A percentile compares a stretch with the other conserved stretches of the same genome.
Evolutionary conservation across 2,113 vertebrate species (phyloP).

Genomic region (Leptosomus discolor): DNA sequence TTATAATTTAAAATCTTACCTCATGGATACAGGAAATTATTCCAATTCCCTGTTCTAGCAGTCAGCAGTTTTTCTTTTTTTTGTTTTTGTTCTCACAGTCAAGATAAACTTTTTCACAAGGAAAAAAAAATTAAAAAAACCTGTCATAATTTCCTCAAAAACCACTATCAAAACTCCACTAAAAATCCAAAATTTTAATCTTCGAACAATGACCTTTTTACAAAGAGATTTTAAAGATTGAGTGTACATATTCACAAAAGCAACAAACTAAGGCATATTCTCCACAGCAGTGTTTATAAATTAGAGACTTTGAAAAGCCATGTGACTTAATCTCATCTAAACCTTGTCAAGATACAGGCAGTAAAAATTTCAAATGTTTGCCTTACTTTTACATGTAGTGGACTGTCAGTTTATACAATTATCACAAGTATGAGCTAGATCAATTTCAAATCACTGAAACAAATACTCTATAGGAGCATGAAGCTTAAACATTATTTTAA

Average conservation of each 20-base stretch:
- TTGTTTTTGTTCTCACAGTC: not conserved
- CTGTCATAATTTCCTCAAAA: not conserved
- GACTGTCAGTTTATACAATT: not conserved
- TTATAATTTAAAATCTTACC: not conserved
- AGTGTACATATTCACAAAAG: slow-evolving; percentile 5
- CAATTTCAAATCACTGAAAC: slow-evolving; percentile 5
- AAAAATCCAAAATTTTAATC: slow-evolving; percentile 10
- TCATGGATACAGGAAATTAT: not conserved
- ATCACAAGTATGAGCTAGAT: not conserved
- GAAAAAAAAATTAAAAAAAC: not conserved
- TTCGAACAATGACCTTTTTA: not conserved
- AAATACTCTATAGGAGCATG: not conserved
- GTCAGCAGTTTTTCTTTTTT: not conserved
- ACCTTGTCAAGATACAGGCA: not conserved
- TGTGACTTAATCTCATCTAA: not conserved
- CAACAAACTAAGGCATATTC: not conserved
- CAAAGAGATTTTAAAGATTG: not conserved
- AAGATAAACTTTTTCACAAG: not conserved
- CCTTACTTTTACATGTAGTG: not conserved
- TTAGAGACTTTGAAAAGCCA: not conserved
- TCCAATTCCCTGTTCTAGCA: not conserved
- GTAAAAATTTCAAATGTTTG: not conserved
- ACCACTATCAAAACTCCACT: not conserved
- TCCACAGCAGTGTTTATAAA: not conserved
- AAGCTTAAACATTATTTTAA: slow-evolving; percentile 23